phyloP scores from a whole-genome alignment of 2,797 vertebrate genomes.

The Anomalospiza imberbis region DNA sequence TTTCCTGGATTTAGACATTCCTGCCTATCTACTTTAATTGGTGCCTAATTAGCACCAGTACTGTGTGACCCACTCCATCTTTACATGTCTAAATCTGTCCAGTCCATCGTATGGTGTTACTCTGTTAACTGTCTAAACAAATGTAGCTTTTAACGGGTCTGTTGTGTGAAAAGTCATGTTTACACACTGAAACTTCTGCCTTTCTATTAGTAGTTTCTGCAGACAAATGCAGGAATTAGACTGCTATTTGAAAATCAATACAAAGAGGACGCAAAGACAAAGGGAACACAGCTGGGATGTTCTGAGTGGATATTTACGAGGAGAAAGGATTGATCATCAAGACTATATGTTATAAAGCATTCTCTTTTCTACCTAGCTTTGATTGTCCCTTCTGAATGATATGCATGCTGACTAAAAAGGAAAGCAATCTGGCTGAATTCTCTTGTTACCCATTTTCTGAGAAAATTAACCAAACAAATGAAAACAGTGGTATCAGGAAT shows the following conservation, averaged over 20 bases:
- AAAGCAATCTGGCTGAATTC: neutral
- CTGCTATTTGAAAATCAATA: neutral
- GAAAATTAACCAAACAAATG: neutral
- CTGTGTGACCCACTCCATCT: neutral
- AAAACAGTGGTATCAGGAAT: neutral
- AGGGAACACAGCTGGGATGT: neutral
- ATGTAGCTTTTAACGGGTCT: neutral
- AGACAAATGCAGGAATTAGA: neutral
- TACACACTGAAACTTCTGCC: neutral
- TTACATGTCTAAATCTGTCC: neutral
- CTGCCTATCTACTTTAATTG: neutral
- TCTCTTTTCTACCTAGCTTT: neutral
- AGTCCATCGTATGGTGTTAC: neutral
- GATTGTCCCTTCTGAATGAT: neutral
- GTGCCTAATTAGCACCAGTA: neutral
- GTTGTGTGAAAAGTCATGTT: neutral
- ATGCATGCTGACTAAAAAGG: neutral
- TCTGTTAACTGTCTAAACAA: constrained; percentile 29
- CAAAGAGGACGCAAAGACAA: neutral
- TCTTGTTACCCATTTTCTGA: neutral
- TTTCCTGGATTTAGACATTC: neutral
- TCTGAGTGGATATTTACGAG: neutral
- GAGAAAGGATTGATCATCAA: neutral
- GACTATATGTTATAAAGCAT: neutral
- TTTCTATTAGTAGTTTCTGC: neutral